Evolutionary conservation across 2,888 invertebrate genomes (phyloP).

Genomic region (Leucophora obtusa): DNA sequence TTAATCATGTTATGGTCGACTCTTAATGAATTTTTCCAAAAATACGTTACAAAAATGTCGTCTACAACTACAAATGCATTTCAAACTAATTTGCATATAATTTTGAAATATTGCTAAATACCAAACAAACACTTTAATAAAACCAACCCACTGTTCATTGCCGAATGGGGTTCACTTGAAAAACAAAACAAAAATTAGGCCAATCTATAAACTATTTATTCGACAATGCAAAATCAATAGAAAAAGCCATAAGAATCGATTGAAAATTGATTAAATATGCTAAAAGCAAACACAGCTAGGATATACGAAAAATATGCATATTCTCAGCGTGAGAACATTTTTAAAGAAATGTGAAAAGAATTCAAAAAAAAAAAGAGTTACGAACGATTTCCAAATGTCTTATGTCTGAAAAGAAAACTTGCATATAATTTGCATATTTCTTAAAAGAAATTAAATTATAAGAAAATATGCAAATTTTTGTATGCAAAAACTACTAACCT

Average conservation of each 20-base stretch:
- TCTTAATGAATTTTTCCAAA: background rate
- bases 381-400: background rate
- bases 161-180: background rate
- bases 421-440: conserved; percentile 58
- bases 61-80: background rate
- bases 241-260: conserved; percentile 49
- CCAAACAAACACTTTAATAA: conserved; percentile 45
- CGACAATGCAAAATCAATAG: conserved; percentile 45
- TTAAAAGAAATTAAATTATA: conserved; percentile 34
- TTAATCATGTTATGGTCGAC: too few relatives aligned
- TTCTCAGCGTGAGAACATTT: conserved; percentile 40
- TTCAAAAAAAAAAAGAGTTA: conserved; percentile 33
- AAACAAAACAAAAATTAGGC: conserved; percentile 18
- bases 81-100: conserved; percentile 43
- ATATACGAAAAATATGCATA: background rate
- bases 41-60: conserved; percentile 48
- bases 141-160: conserved; percentile 26
- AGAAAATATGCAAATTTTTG: conserved; percentile 55
- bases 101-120: conserved; percentile 18
- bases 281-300: conserved; percentile 26
- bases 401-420: conserved; percentile 2
- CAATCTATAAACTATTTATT: conserved; percentile 20
- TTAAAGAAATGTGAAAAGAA: too few relatives aligned
- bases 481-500: conserved; percentile 30
- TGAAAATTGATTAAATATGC: conserved; percentile 58